Evolutionary conservation across 2,113 vertebrate species (phyloP).

Genomic region (Alexandromys fortis): DNA sequence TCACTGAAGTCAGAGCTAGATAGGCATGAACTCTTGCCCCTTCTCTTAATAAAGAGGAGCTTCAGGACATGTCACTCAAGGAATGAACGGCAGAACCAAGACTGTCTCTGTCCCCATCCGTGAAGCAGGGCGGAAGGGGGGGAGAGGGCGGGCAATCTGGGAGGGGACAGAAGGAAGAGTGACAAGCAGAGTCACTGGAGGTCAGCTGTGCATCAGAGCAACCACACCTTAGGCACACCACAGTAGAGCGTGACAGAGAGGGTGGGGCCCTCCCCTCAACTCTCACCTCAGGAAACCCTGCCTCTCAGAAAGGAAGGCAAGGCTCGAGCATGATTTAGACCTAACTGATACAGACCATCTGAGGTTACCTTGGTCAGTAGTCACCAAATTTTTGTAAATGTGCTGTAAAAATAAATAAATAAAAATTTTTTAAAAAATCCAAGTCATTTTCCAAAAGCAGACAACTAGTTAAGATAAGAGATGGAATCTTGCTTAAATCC

Average conservation of each 20-base stretch:
- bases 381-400: neutral
- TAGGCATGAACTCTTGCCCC: neutral
- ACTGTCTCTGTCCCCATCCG: neutral
- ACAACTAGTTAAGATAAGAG: neutral
- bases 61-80: neutral
- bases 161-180: neutral
- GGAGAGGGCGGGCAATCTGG: neutral
- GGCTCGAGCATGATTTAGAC: neutral
- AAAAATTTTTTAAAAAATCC: neutral
- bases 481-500: neutral
- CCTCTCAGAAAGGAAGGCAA: neutral
- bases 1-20: neutral
- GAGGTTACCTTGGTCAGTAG: neutral
- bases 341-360: neutral
- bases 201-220: neutral
- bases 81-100: neutral
- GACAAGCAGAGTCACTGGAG: neutral
- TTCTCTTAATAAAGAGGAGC: neutral
- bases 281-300: neutral
- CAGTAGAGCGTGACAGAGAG: fast-evolving
- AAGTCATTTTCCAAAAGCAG: constrained; percentile 27
- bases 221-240: too few species aligned
- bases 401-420: neutral
- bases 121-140: neutral
- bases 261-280: neutral